Percentiles rank a stretch among this genome's conserved stretches.
phyloP scores from a whole-genome alignment of 2,888 invertebrate genomes.

The Campoplex capitator region DNA sequence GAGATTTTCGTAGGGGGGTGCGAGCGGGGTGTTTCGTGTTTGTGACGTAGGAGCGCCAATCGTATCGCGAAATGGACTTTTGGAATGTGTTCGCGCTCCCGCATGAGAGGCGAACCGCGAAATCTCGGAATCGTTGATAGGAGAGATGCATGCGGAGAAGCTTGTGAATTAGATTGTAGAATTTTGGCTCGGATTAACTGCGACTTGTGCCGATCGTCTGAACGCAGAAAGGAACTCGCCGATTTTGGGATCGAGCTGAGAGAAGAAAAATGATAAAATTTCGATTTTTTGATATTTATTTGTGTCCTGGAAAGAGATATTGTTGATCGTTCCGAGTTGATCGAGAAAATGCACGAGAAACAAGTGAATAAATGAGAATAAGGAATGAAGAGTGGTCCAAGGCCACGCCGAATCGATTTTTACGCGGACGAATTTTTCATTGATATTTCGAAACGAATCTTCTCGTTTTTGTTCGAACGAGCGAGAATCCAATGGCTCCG shows the following conservation, averaged over 20 bases:
- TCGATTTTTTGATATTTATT: no score
- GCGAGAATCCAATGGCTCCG: no score
- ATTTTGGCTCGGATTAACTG: neutral
- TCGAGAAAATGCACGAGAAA: no score
- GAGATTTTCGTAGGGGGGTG: slow-evolving; percentile 53
- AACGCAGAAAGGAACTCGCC: neutral
- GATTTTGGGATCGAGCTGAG: neutral
- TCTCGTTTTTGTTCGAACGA: neutral
- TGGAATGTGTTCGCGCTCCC: slow-evolving; percentile 13
- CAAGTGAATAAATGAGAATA: no score
- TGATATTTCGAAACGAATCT: neutral
- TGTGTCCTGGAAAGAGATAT: no score
- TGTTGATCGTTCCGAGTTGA: no score
- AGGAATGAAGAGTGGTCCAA: no score
- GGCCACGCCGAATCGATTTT: no score
- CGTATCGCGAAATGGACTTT: slow-evolving; percentile 56
- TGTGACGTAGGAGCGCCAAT: slow-evolving; percentile 40
- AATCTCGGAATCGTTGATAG: slow-evolving; percentile 23
- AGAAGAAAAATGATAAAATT: no score
- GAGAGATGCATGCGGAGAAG: neutral
- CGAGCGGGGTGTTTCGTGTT: slow-evolving; percentile 6
- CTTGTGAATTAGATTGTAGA: neutral
- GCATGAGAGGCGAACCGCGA: slow-evolving; percentile 4
- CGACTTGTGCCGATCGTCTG: neutral
- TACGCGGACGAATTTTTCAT: neutral